Conservation (phyloP, 1,140 invertebrate genomes). For the Tetramorium simillimum region DNA sequence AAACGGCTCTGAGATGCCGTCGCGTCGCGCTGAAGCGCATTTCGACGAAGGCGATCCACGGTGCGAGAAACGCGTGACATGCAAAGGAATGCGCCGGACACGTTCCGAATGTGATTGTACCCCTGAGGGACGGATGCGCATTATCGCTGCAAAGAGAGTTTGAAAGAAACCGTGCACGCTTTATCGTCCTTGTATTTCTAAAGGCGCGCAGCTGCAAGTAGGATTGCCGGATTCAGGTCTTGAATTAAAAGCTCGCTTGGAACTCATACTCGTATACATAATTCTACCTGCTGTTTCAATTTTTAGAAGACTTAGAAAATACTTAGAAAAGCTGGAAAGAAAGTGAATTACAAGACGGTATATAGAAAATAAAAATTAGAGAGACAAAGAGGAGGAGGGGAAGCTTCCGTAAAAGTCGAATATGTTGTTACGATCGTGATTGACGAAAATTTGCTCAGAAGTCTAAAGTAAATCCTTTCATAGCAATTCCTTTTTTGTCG, state of each 20-base stretch:
- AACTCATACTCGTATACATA: not conserved
- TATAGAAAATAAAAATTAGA: not conserved
- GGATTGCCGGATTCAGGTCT: not conserved
- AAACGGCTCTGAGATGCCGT: conserved; percentile 12
- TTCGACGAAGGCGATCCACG: conserved; percentile 17
- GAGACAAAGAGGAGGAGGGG: not conserved
- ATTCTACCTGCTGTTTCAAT: not conserved
- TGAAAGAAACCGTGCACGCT: conserved; percentile 13
- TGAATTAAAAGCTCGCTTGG: conserved; percentile 41
- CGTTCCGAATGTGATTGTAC: conserved; percentile 27
- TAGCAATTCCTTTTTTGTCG: conserved; percentile 42
- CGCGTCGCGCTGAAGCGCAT: conserved; percentile 15
- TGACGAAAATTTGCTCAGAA: conserved; percentile 43
- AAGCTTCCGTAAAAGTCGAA: not conserved
- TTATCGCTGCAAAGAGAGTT: conserved; percentile 18
- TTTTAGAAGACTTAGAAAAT: not conserved
- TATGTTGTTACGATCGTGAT: conserved; percentile 6
- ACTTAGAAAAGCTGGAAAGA: not conserved
- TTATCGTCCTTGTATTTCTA: conserved; percentile 13
- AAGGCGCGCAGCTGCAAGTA: conserved; percentile 10
- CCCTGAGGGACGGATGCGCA: conserved; percentile 3
- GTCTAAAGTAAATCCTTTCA: conserved; percentile 35
- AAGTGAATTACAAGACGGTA: not conserved
- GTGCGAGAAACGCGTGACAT: conserved; percentile 1
- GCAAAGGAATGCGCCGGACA: conserved; percentile 27